Evolutionary conservation across 2,888 invertebrate species (phyloP).

Genomic region (Drosophila helvetica): DNA sequence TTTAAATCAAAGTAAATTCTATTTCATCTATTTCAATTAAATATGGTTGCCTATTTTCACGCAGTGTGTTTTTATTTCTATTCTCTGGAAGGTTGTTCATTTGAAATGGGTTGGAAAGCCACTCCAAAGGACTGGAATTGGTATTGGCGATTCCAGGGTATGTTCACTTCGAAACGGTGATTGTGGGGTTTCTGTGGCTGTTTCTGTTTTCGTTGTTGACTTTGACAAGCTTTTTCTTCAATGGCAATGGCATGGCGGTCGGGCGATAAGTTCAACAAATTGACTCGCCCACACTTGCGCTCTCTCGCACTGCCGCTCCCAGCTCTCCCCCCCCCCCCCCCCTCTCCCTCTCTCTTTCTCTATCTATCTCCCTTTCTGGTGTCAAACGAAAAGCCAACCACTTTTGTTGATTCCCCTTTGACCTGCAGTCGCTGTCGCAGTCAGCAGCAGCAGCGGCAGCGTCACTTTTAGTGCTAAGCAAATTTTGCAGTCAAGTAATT

Average conservation of each 20-base stretch:
- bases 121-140: no score
- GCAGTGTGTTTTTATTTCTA: no score
- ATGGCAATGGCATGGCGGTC: neutral
- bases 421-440: conserved; percentile 33
- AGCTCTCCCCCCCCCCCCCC: neutral
- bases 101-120: no score
- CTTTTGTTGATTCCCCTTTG: conserved; percentile 45
- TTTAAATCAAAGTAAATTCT: no score
- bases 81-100: no score
- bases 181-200: neutral
- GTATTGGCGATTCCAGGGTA: neutral
- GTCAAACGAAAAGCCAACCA: conserved; percentile 35
- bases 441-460: neutral
- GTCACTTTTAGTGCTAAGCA: conserved; percentile 38
- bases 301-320: neutral
- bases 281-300: neutral
- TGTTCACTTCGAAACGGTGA: neutral
- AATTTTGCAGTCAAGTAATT: conserved; percentile 31
- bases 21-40: no score
- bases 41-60: no score
- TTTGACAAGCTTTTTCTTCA: conserved; percentile 21
- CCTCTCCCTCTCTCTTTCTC: no score
- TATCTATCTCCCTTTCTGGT: conserved; percentile 3
- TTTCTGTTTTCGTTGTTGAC: conserved; percentile 10
- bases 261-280: conserved; percentile 12